Percentiles rank a stretch among this genome's conserved stretches.
phyloP scores from a whole-genome alignment of 1,140 invertebrate species.

The Muscidifurax raptorellus region DNA sequence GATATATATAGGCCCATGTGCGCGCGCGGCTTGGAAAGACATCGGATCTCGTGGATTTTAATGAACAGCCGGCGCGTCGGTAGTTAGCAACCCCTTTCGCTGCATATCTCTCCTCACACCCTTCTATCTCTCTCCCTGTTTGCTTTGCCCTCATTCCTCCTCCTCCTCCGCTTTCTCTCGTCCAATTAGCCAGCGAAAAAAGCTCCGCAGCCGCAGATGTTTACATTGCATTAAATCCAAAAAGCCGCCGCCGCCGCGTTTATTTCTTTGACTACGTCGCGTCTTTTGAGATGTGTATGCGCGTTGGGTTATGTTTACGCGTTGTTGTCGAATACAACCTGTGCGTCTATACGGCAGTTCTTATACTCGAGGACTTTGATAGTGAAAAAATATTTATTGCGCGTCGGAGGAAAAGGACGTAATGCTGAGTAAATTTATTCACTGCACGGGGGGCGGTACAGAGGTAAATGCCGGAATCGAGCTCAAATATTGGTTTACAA shows the following conservation, averaged over 20 bases:
- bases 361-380: neutral
- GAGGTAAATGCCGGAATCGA: neutral
- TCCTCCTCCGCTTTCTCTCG: slow-evolving; percentile 47
- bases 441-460: too few species aligned
- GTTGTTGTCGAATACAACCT: neutral
- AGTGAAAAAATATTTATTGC: neutral
- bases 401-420: neutral
- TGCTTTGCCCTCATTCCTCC: slow-evolving; percentile 36
- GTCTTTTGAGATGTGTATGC: neutral
- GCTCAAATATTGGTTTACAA: neutral
- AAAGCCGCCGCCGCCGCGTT: slow-evolving; percentile 53
- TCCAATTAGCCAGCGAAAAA: slow-evolving; percentile 65
- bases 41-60: slow-evolving; percentile 52
- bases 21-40: slow-evolving; percentile 37
- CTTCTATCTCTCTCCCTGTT: slow-evolving; percentile 16
- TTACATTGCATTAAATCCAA: slow-evolving; percentile 70
- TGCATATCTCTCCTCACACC: slow-evolving; percentile 1
- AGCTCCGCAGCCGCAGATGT: slow-evolving; percentile 60
- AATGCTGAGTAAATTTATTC: neutral
- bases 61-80: slow-evolving; percentile 36
- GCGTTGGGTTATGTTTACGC: neutral
- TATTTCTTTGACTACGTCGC: neutral
- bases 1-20: slow-evolving; percentile 22
- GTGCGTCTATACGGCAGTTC: neutral
- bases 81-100: slow-evolving; percentile 47